Percentiles rank a stretch among this genome's conserved stretches.
Conservation (phyloP, 2,888 invertebrate genomes). For the Parochlus steinenii region DNA sequence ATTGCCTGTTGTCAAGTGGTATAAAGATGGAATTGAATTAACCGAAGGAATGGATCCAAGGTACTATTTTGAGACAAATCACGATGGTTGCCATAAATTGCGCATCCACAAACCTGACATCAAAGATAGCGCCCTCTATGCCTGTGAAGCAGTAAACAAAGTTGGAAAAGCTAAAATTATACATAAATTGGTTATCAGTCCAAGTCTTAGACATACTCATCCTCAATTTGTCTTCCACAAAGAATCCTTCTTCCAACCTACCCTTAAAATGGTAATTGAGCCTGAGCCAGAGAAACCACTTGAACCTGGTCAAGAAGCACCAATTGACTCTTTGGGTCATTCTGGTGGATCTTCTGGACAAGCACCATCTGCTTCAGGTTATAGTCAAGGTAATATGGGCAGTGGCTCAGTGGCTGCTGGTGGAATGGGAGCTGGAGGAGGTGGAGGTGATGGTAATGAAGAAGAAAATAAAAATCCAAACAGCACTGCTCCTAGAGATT, state of each 20-base stretch:
- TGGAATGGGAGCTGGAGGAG: background rate
- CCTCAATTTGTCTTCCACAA: conserved; percentile 17
- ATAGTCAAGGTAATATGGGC: background rate
- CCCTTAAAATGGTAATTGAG: conserved; percentile 6
- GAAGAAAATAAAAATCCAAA: conserved; percentile 1
- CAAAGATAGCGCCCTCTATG: conserved; percentile 47
- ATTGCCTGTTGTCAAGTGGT: conserved; percentile 26
- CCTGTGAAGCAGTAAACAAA: conserved; percentile 51
- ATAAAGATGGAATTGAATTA: conserved; percentile 24
- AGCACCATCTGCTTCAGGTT: background rate
- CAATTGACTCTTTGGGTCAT: background rate
- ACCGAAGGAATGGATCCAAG: conserved; percentile 13
- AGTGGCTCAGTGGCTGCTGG: background rate
- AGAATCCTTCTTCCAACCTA: conserved; percentile 8
- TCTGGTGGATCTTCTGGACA: conserved; percentile 7
- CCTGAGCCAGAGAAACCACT: conserved; percentile 3
- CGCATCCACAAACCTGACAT: conserved; percentile 37
- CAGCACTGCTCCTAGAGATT: background rate
- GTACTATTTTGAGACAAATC: conserved; percentile 28
- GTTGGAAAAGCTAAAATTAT: conserved; percentile 38
- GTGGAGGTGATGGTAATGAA: conserved; percentile 9
- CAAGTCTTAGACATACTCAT: conserved; percentile 34
- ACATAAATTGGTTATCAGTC: conserved; percentile 35
- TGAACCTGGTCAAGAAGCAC: background rate
- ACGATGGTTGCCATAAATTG: conserved; percentile 34